Evolutionary conservation across 2,797 vertebrate species (phyloP).

Genomic region (Tinamus major): DNA sequence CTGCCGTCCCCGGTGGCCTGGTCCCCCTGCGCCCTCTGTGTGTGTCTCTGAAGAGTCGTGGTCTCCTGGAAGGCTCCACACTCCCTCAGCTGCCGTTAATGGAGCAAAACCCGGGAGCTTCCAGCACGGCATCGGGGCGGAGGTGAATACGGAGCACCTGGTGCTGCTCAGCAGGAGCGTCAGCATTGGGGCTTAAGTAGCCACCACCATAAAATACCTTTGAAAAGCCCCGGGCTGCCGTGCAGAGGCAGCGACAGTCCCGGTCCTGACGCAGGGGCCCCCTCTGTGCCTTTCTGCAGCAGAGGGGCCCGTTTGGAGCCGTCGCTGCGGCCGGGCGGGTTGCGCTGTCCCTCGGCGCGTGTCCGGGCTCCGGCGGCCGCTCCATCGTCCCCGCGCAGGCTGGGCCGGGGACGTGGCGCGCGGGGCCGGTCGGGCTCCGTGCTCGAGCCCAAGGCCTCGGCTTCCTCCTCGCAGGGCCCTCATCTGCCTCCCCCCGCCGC

Average conservation of each 20-base stretch:
- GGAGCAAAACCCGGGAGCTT: neutral
- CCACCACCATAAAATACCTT: fast-evolving
- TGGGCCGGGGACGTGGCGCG: neutral
- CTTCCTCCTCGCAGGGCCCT: slow-evolving; percentile 52
- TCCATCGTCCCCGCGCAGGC: neutral
- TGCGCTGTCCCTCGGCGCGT: neutral
- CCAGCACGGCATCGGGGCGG: neutral
- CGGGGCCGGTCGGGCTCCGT: no score
- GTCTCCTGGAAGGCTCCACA: fast-evolving
- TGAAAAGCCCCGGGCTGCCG: neutral
- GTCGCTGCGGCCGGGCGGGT: neutral
- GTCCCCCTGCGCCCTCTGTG: neutral
- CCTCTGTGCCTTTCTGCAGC: neutral
- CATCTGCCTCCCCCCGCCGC: slow-evolving; percentile 80
- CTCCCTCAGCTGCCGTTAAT: fast-evolving
- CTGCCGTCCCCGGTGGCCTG: neutral
- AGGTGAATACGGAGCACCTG: neutral
- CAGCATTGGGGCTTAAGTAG: neutral
- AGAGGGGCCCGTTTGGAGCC: neutral
- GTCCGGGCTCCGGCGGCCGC: neutral
- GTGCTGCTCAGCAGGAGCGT: no score
- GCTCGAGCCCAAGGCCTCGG: no score
- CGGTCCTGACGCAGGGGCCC: neutral
- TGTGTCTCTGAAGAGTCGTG: neutral
- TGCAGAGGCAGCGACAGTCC: no score